Evolutionary conservation across 2,888 invertebrate genomes (phyloP).

Genomic region (Drosophila kokeensis): DNA sequence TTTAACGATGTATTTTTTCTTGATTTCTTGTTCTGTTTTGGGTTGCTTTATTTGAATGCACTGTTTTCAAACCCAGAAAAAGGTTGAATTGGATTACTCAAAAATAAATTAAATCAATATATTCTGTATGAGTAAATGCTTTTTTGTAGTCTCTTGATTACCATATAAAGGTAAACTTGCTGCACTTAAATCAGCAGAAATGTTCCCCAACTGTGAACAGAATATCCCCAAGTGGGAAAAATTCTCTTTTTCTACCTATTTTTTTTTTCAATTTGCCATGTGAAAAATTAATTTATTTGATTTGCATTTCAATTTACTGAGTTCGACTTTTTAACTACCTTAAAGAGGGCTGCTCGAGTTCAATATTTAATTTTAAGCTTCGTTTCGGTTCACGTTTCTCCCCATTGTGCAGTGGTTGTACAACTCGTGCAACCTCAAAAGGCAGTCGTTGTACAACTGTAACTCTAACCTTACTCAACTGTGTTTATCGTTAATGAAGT

Average conservation of each 20-base stretch:
- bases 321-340: neutral
- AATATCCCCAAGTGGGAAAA: neutral
- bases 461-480: constrained; percentile 14
- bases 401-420: constrained; percentile 8
- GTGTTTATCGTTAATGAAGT: constrained; percentile 58
- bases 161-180: neutral
- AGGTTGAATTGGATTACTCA: neutral
- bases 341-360: neutral
- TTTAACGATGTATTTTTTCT: constrained; percentile 55
- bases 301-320: constrained; percentile 64
- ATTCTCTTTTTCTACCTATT: neutral
- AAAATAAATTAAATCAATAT: neutral
- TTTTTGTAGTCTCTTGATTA: neutral
- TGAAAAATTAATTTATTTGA: constrained; percentile 66
- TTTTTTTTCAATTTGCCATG: constrained; percentile 24
- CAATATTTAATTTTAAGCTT: neutral
- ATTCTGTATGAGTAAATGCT: neutral
- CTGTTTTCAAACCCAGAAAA: neutral
- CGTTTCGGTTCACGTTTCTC: neutral
- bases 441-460: constrained; percentile 31
- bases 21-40: constrained; percentile 42
- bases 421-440: constrained; percentile 12
- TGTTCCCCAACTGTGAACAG: neutral
- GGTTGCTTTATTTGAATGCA: constrained; percentile 10
- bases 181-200: neutral